Base-by-base conservation (phyloP, 1,140 invertebrate species). In the Argopecten irradians region DNA sequence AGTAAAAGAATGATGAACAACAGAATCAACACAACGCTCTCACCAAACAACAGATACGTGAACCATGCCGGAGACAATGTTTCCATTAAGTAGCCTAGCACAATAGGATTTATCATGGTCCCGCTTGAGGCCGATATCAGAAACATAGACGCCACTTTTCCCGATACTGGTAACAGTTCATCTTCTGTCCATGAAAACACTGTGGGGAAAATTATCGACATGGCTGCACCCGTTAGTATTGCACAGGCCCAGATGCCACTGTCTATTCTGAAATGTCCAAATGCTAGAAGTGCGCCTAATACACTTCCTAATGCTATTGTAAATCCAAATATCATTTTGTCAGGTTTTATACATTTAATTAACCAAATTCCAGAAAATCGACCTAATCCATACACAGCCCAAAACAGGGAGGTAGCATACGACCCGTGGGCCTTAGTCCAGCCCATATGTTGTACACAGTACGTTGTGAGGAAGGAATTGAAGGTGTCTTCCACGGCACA, bases 41-140 rank as follows among this genome's bases (percentile, higher is more conserved):
- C 55, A 0, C 43, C 85, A 19, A 87, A 33, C 5, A 88, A 43
- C 0, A 91, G 35, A 85, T 89, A 91, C 8, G 82, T 34, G 39
- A 85, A 89, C 87, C 89, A 91, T 85, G 88, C 85, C 11, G 87
- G 83, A n/a, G 39, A 83, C 11, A 87, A 55, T 32, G 88, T 36
- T 32, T 89, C 84, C 87, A 91, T 91, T 19, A 91, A 39, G 43
- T 86, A 84, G 3, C 89, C 89, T 35, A 90, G 82, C 22, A 90
- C 16, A 16, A 90, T 19, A 9, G 89, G 86, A 82, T 87, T 90
- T 19, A 83, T 83, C 36, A 86, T 88, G 22, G 71, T 82, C 22
- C 43, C 86, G 11, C 43, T 39, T n/a, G 86, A 82, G 0, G 86
- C 34, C n/a, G 85, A 86, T 19, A 86, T 41, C 33, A 88, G 19